Evolutionary conservation across 2,797 vertebrate genomes (phyloP).

Genomic region (Brachymystax lenok): DNA sequence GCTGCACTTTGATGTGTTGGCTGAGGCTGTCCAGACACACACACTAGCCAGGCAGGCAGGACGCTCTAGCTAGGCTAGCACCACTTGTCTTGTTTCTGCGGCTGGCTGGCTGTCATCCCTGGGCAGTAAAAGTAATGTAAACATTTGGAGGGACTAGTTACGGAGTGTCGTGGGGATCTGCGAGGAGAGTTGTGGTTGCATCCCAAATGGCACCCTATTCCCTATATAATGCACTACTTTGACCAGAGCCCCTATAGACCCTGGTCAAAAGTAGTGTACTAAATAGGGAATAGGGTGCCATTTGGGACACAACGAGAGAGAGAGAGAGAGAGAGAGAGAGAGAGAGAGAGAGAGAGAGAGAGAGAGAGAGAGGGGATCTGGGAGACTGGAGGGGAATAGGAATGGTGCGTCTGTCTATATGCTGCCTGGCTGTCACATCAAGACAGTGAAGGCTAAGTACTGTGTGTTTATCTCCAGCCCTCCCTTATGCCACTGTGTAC

Average conservation of each 20-base stretch:
- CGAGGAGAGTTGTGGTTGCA: neutral
- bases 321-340: neutral
- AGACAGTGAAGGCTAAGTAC: constrained; percentile 1
- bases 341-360: neutral
- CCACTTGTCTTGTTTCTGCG: constrained; percentile 28
- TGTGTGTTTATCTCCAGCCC: constrained; percentile 25
- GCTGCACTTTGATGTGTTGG: constrained; percentile 75
- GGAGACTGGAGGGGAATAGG: neutral
- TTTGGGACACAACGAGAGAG: neutral
- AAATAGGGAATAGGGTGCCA: neutral
- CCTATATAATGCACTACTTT: no score
- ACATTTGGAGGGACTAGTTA: constrained; percentile 53
- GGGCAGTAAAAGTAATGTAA: constrained; percentile 74
- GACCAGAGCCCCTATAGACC: no score
- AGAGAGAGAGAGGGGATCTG: neutral
- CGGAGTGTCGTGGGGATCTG: constrained; percentile 25
- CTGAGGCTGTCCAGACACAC: constrained; percentile 71
- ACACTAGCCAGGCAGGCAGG: neutral
- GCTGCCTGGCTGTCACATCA: constrained; percentile 14
- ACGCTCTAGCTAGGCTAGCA: neutral
- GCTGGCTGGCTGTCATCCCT: constrained; percentile 61
- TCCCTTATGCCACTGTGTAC: constrained; percentile 17
- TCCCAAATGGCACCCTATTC: neutral
- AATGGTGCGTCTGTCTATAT: neutral
- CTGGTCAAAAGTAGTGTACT: neutral